Evolutionary conservation across 2,797 vertebrate species (phyloP), one percentile per base, ranked within the genome.

Genomic region (Sciurus carolinensis): DNA sequence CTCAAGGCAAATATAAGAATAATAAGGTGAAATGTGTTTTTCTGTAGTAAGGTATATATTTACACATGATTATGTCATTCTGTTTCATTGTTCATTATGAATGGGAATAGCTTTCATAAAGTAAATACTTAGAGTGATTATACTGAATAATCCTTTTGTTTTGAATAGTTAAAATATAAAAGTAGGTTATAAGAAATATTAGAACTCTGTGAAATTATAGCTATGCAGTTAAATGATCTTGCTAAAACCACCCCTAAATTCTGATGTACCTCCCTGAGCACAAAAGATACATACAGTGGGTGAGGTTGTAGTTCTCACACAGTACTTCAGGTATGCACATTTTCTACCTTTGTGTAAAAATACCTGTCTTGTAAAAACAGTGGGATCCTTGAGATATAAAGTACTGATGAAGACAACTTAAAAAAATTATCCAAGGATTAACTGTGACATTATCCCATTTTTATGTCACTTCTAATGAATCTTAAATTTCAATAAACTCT

Each of bases 141-240:
- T 97, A 90, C 94, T 91, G 95, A 98, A 95, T 97, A 97, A 97
- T 98, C 42, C 89, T 97, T 97, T 82, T 97, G 89, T 87, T 93
- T 88, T 95, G 82, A 96, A 59, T 79, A 72, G 81, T 79, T 89
- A 77, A 97, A 94, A 96, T 76, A 96, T 75, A 95, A 96, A 96
- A 92, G 84, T 44, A 28, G 87, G 87, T 81, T 94, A 73, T 97
- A 96, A 98, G 98, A 97, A 95, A 97, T 91, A 93, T 94, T 87
- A 96, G 92, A 96, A 93, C 91, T 98, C 93, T 96, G 94, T 97
- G 98, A 98, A 98, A 98, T 97, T 87, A 86, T 54, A 96, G 76
- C 82, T 95, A 95, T 88, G 90, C 69, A 66, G 95, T 97, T 97
- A 97, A 97, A 92, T 92, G 96, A 96, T 97, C 97, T 98, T 97